Evolutionary conservation across 2,113 vertebrate species (phyloP), one percentile per base, ranked within the genome.

Genomic region (Diadophis punctatus): DNA sequence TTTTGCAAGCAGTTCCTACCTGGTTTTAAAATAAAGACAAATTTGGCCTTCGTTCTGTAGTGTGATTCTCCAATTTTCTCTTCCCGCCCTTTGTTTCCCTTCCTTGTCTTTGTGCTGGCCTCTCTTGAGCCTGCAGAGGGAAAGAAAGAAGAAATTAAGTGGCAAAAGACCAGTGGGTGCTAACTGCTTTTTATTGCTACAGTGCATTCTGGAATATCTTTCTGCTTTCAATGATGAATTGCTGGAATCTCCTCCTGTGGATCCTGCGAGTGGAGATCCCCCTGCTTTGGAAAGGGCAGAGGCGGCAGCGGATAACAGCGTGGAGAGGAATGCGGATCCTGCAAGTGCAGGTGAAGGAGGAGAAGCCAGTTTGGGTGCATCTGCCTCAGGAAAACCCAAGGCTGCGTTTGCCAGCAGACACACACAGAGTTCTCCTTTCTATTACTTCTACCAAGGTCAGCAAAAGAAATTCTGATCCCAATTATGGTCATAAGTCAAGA

Each of bases 381-480:
- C 96, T 80, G 94, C 90, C 92, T 97, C 89, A 87, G 96, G 63
- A 63, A 96, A 95, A 91, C 93, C 94, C 68, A 90, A 96, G 93
- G 91, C 94, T 23, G 92, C 92, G 43, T 23, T 91, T 94, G 95
- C 92, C 95, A 95, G 91, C 95, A 96, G 93, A 80, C 96, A 92
- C 94, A 93, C 96, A 51, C 97, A 97, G 94, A 98, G 95, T 34
- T 98, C 98, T 95, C 99, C 98, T 51, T 99, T 98, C 96, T 99
- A 99, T 96, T 99, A 99, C 96, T 99, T 99, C 95, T 99, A 99
- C 96, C 99, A 99, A 98, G 99, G 99, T 99, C 87, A 96, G 63
- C 30, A 68, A n/a, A 68, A 11, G 30, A 12, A 16, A 7, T n/a
- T n/a, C 4, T 68, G 63, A 27, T 68, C 63, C 30, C 12, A 68